Evolutionary conservation across 2,113 vertebrate species (phyloP).

Genomic region (Peromyscus polionotus): DNA sequence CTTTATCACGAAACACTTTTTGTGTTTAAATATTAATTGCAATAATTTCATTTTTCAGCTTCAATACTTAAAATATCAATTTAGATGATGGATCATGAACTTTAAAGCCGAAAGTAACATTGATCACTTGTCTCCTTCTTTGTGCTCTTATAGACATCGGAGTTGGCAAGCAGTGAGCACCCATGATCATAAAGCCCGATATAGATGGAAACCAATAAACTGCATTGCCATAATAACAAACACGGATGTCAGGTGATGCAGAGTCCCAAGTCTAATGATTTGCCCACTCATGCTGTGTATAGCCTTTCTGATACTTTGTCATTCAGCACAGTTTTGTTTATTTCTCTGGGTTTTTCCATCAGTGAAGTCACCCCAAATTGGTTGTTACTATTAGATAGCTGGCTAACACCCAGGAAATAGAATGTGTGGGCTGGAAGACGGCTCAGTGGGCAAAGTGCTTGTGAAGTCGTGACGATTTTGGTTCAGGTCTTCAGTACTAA

Average conservation of each 20-base stretch:
- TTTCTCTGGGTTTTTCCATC: neutral
- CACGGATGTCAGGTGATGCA: neutral
- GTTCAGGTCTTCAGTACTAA: neutral
- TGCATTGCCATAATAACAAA: neutral
- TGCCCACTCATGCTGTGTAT: neutral
- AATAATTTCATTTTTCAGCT: conserved; percentile 75
- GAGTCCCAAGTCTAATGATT: neutral
- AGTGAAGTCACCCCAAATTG: neutral
- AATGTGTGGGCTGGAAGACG: neutral
- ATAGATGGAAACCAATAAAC: neutral
- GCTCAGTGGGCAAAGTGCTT: neutral
- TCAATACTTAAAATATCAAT: conserved; percentile 74
- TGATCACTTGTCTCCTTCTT: neutral
- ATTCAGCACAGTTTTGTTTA: neutral
- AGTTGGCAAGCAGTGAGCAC: neutral
- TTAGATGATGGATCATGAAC: conserved; percentile 64
- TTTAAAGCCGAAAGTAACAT: conserved; percentile 55
- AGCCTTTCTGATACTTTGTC: neutral
- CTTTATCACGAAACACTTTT: conserved; percentile 52
- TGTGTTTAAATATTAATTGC: conserved; percentile 78
- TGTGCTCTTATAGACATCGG: neutral
- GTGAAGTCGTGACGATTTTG: neutral
- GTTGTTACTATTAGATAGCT: conserved; percentile 1
- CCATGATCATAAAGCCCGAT: neutral
- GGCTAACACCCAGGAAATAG: neutral